Conservation (phyloP, 2,113 vertebrate species). For the Sorex araneus region DNA sequence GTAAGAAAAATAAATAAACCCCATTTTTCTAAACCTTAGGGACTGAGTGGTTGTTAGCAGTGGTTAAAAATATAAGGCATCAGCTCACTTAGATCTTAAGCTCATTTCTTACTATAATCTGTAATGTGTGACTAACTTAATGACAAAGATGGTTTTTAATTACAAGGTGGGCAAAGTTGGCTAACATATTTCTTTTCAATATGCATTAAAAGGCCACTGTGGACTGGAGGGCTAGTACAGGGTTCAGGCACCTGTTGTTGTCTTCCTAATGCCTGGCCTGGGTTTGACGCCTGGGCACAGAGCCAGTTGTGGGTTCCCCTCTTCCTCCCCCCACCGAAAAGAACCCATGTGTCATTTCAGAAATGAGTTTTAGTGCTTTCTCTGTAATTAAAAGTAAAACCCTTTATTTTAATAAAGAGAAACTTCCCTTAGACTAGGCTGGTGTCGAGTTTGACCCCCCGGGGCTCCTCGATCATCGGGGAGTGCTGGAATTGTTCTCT, state of each 20-base stretch:
- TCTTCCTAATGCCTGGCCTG: no score
- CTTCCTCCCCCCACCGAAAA: no score
- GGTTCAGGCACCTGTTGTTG: no score
- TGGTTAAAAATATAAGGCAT: neutral
- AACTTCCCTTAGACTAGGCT: no score
- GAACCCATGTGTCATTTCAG: neutral
- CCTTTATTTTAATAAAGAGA: neutral
- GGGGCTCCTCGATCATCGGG: neutral
- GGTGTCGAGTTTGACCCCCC: neutral
- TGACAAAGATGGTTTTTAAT: neutral
- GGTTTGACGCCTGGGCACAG: no score
- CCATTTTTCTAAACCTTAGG: neutral
- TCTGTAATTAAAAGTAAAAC: neutral
- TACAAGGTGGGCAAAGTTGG: neutral
- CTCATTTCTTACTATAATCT: neutral
- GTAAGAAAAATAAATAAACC: neutral
- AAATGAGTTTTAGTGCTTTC: slow-evolving; percentile 45
- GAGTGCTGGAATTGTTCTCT: neutral
- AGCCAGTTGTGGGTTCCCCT: no score
- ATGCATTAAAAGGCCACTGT: neutral
- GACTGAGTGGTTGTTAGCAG: neutral
- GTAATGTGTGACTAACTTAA: neutral
- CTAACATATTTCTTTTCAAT: neutral
- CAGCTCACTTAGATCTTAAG: neutral
- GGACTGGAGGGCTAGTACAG: no score